phyloP scores from a whole-genome alignment of 2,113 vertebrate genomes.

The Plestiodon gilberti region DNA sequence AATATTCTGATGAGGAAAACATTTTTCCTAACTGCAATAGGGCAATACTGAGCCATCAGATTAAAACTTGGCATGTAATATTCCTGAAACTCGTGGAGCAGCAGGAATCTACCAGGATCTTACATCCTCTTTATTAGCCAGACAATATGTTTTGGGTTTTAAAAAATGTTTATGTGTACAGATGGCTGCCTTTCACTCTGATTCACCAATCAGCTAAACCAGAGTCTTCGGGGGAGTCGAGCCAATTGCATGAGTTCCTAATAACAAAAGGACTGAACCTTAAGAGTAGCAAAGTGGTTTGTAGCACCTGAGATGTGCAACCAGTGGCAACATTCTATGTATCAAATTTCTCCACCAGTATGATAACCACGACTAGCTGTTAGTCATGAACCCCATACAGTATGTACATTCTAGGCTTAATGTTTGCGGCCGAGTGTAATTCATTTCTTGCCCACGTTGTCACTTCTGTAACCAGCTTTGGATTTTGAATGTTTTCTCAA shows the following conservation, averaged over 20 bases:
- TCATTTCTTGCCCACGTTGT: conserved; percentile 20
- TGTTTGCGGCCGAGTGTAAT: conserved; percentile 33
- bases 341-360: conserved; percentile 29
- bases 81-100: neutral
- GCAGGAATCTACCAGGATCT: neutral
- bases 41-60: neutral
- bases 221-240: neutral
- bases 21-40: neutral
- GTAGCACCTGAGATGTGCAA: neutral
- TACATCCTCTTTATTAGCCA: neutral
- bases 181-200: neutral
- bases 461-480: conserved; percentile 34
- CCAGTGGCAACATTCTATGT: neutral
- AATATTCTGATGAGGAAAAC: neutral
- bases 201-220: neutral
- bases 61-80: neutral
- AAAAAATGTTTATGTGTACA: neutral
- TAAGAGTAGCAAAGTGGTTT: neutral
- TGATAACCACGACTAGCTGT: conserved; percentile 18
- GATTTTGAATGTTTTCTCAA: conserved; percentile 47
- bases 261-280: neutral
- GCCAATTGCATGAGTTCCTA: neutral
- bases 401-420: conserved; percentile 37
- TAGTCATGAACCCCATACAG: conserved; percentile 38
- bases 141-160: neutral